These are phyloP conservation scores for Diplazon laetatorius DNA, from an alignment of 2,888 invertebrate genomes.

Conservation along the genomic window DNA sequence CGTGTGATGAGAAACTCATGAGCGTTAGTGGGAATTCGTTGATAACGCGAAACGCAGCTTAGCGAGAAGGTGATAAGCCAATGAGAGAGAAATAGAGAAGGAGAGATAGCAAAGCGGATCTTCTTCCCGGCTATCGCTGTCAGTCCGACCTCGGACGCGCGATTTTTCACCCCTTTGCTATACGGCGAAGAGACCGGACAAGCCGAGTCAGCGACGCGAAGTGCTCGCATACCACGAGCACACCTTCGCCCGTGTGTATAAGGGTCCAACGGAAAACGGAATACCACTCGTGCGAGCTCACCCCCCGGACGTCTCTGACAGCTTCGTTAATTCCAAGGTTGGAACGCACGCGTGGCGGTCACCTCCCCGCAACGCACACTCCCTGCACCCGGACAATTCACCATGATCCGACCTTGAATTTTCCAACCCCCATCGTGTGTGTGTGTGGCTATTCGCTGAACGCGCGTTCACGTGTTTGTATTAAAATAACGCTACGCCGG, in stretches of 20 bases:
- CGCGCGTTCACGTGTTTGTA: not conserved
- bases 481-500: constrained; percentile 22
- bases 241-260: too few species aligned
- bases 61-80: constrained; percentile 48
- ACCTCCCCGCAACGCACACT: constrained; percentile 14
- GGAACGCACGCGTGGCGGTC: constrained; percentile 13
- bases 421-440: too few species aligned
- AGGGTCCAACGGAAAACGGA: constrained; percentile 10
- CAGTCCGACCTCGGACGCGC: constrained; percentile 3
- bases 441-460: too few species aligned
- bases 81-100: too few species aligned
- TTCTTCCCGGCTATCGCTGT: constrained; percentile 29
- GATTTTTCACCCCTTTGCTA: constrained; percentile 1
- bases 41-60: constrained; percentile 41
- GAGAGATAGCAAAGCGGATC: constrained; percentile 3
- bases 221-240: constrained; percentile 38
- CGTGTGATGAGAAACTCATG: too few species aligned
- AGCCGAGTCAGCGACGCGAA: constrained; percentile 43
- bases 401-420: constrained; percentile 36
- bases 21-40: constrained; percentile 58
- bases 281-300: constrained; percentile 21
- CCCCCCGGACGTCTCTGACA: constrained; percentile 38
- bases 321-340: constrained; percentile 54
- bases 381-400: constrained; percentile 24
- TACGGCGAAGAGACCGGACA: constrained; percentile 1